Evolutionary conservation across 2,797 vertebrate genomes (phyloP), one percentile per base, ranked within the genome.

Genomic region (Brotula barbata): DNA sequence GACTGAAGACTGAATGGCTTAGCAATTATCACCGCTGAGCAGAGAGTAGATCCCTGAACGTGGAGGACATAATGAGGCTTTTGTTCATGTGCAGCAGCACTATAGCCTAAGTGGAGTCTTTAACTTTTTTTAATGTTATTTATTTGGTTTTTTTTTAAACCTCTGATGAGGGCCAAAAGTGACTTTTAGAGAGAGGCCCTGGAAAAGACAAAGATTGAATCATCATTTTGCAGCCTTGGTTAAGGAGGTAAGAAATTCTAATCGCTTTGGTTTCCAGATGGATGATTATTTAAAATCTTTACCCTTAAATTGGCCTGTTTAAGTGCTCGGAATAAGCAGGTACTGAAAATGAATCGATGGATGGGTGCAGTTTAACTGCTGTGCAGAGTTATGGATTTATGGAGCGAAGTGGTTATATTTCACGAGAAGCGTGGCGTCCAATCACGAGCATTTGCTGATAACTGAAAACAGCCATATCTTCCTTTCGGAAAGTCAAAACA

Each of bases 401-500:
- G 55, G 21, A 51, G 15, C 37, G 21, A 34, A 43, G 37, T 55
- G 20, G 46, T 48, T 40, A 39, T 23, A 14, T 2, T 48, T 25
- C 25, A 31, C 48, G n/a, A 14, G 16, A 54, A 45, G 37, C 1
- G 1, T 36, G 62, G n/a, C 61, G 45, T 14, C 20, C 15, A 40
- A 59, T 50, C 23, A 7, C 31, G 10, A 39, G 56, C n/a, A 16
- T 67, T 72, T 50, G 33, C 41, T 68, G 75, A 64, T 14, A 65
- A 55, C 23, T 8, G 20, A 47, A 48, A 42, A n/a, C 39, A 28
- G 25, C 25, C 25, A 40, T 44, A 61, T 70, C 39, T n/a, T 64
- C 6, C 66, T 50, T 54, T 62, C 37, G 46, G 25, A 19, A 57
- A 61, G 56, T 75, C 70, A 60, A 65, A 64, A 47, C 44, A 58